phyloP scores from a whole-genome alignment of 1,140 invertebrate species.

The Bathynomus jamesi region DNA sequence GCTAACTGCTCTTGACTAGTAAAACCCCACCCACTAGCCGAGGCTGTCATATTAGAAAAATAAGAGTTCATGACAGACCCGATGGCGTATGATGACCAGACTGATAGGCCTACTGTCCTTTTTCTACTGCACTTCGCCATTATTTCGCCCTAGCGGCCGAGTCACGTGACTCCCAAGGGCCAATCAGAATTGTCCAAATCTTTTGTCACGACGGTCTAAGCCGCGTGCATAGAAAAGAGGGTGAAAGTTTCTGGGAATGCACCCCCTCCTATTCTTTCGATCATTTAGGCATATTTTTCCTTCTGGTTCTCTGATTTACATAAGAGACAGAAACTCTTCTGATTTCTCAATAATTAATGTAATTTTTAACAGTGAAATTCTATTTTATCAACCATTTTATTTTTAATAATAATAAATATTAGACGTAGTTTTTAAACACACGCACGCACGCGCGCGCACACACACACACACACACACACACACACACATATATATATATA shows the following conservation, averaged over 20 bases:
- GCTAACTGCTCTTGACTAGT: neutral
- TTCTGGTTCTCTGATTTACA: too few species aligned
- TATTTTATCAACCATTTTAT: too few species aligned
- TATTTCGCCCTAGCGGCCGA: neutral
- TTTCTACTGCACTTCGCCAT: neutral
- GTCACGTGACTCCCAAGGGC: neutral
- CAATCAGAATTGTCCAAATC: neutral
- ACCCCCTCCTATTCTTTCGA: too few species aligned
- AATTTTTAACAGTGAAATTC: too few species aligned
- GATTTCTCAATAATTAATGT: too few species aligned
- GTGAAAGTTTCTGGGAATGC: neutral
- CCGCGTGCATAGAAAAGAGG: neutral
- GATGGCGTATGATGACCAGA: neutral
- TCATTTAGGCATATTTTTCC: too few species aligned
- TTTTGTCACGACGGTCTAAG: neutral
- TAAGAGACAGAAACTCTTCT: too few species aligned
- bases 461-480: neutral
- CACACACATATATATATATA: slow-evolving; percentile 8
- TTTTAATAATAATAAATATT: neutral
- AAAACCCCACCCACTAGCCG: neutral
- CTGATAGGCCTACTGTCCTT: neutral
- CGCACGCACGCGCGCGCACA: neutral
- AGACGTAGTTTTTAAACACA: neutral
- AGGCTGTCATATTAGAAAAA: neutral
- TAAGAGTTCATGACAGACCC: neutral